Base-by-base conservation (phyloP, 2,113 vertebrate species). In the Leuciscus idus region DNA sequence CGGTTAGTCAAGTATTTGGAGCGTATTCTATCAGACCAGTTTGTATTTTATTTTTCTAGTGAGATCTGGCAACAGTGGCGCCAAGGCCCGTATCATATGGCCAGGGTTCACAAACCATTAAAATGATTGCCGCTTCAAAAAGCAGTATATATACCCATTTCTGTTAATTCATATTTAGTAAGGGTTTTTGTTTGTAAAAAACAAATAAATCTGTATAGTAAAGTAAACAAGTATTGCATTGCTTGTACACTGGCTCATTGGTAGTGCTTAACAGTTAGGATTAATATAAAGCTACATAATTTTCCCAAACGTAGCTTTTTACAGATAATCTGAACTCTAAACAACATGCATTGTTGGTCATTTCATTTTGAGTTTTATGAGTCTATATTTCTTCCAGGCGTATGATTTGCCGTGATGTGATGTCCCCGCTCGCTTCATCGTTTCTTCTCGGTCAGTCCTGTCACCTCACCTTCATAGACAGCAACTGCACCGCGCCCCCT, bases 401-500 rank as follows among this genome's bases (percentile, higher is more conserved):
- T 72, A 13, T 74, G 19, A 12, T 74, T 55, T 55, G 52, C 6
- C 6, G 19, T 7, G 6, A 21, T 8, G 19, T 7, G 6, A 21
- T 8, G 19, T 21, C 19, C 50, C 15, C 52, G 4, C 52, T 55
- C 15, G 52, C 23, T 46, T 21, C 70, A 21, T 43, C 33, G 7
- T 73, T 73, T 48, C 43, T 52, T 76, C 43, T 52, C 73, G 46
- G 48, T 7, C 66, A 46, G 76, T 81, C 76, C 66, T 52, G 72
- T 68, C 43, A 82, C 52, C 59, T 15, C 43, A 52, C 6, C 2
- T 28, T 26, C 36, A 43, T 1, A 12, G 3, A 13, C 30, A 50
- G 23, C 33, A 13, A 55, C 4, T 70, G 10, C n/a, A 48, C 4
- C 68, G 12, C 84, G 23, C 88, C 87, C 87, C 33, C 89, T 90